Percentiles rank a stretch among this genome's conserved stretches.
These are phyloP conservation scores for Sebastes variabilis DNA, from an alignment of 2,797 vertebrate species.

Conservation along the genomic window DNA sequence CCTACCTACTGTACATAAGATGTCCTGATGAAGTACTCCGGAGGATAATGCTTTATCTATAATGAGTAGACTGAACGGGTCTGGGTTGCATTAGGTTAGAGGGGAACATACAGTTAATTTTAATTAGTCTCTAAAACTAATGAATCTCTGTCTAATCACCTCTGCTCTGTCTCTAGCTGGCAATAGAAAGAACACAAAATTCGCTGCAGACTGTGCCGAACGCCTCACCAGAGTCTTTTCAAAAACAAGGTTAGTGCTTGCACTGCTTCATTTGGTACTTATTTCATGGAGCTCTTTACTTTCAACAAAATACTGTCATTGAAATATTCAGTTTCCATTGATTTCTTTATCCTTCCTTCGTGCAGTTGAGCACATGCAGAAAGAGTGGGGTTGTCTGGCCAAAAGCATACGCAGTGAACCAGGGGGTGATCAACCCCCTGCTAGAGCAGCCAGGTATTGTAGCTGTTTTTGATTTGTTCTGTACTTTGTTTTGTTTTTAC, in stretches of 20 bases:
- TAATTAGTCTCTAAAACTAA: neutral
- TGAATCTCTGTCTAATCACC: neutral
- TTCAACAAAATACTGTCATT: neutral
- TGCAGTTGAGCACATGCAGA: slow-evolving; percentile 75
- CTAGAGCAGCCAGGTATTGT: slow-evolving; percentile 62
- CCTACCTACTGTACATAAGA: neutral
- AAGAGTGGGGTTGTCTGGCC: slow-evolving; percentile 64
- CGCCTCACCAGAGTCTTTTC: slow-evolving; percentile 72
- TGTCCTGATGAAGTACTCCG: neutral
- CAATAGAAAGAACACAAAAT: slow-evolving; percentile 74
- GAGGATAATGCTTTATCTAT: neutral
- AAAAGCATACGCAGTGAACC: slow-evolving; percentile 55
- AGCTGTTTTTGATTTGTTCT: neutral
- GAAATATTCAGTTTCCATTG: neutral
- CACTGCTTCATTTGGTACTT: neutral
- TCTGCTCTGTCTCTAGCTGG: slow-evolving; percentile 64
- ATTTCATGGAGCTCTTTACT: neutral
- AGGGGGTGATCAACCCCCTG: slow-evolving; percentile 9
- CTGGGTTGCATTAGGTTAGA: neutral
- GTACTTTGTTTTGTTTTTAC: neutral
- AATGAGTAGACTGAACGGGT: neutral
- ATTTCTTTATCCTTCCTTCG: neutral
- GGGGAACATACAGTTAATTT: neutral
- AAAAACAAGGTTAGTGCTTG: slow-evolving; percentile 75
- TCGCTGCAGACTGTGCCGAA: slow-evolving; percentile 66